Evolutionary conservation across 2,888 invertebrate genomes (phyloP).

Genomic region (Hecatera dysodea): DNA sequence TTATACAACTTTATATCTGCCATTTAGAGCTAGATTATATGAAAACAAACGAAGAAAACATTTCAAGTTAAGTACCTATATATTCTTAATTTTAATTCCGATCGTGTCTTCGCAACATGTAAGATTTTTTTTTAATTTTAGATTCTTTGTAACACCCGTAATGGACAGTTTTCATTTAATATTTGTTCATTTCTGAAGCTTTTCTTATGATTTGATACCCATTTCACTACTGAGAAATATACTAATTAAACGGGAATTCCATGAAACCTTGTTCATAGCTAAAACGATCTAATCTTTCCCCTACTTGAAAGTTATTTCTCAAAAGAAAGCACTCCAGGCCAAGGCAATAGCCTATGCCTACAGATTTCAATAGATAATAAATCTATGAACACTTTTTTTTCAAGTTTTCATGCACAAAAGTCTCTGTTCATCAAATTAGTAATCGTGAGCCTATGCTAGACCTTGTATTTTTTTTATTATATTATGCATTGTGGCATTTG

Average conservation of each 20-base stretch:
- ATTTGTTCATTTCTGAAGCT: background rate
- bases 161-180: slow-evolving; percentile 1
- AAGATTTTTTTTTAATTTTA: slow-evolving; percentile 31
- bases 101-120: slow-evolving; percentile 8
- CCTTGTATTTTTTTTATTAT: background rate
- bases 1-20: slow-evolving; percentile 32
- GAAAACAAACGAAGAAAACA: slow-evolving; percentile 7
- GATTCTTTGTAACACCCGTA: slow-evolving; percentile 3
- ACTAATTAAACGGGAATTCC: background rate
- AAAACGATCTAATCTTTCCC: background rate
- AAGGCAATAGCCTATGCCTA: background rate
- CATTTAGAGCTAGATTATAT: slow-evolving; percentile 21
- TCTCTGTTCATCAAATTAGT: background rate
- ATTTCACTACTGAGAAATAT: background rate
- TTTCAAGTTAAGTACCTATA: slow-evolving; percentile 4
- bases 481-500: background rate
- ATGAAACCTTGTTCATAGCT: background rate
- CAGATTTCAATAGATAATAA: background rate
- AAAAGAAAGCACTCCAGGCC: background rate
- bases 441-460: too few relatives aligned
- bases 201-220: background rate
- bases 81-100: slow-evolving; percentile 28
- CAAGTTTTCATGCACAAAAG: background rate
- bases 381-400: too few relatives aligned
- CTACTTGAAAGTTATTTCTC: background rate